phyloP scores from a whole-genome alignment of 2,888 invertebrate species.

The Teleiodes luculella region DNA sequence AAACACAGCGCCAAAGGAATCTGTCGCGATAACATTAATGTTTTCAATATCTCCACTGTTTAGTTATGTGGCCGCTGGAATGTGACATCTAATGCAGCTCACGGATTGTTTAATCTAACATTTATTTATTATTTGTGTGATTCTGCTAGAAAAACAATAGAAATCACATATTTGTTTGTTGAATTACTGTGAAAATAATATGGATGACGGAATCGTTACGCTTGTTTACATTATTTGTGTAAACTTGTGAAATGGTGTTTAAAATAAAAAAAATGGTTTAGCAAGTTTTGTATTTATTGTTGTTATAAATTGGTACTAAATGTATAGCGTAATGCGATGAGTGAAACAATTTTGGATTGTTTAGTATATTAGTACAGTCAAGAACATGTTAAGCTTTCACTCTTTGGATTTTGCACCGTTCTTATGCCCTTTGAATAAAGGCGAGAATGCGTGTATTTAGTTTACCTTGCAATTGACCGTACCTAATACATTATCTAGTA shows the following conservation, averaged over 20 bases:
- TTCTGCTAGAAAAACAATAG: conserved; percentile 22
- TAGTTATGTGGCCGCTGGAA: background rate
- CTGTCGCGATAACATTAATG: background rate
- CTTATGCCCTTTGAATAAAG: too few relatives aligned
- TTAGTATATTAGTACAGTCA: too few relatives aligned
- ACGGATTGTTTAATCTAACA: conserved; percentile 8
- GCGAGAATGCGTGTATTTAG: too few relatives aligned
- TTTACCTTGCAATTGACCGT: too few relatives aligned
- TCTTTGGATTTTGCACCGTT: too few relatives aligned
- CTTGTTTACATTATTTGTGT: conserved; percentile 6
- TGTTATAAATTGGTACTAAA: too few relatives aligned
- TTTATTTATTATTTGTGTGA: conserved; percentile 20
- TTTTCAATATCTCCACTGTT: background rate
- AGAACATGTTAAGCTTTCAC: too few relatives aligned
- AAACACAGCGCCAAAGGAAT: background rate
- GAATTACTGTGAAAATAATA: conserved; percentile 19
- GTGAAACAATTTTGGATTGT: too few relatives aligned
- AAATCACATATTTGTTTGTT: conserved; percentile 14
- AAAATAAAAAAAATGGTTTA: background rate
- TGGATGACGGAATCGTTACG: conserved; percentile 18
- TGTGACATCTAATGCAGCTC: background rate
- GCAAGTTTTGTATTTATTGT: background rate
- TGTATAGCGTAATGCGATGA: too few relatives aligned
- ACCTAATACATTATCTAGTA: too few relatives aligned
- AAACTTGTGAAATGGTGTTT: background rate